These are phyloP conservation scores for Jordanella pulchra DNA, from an alignment of 2,797 vertebrate species.

Conservation along the genomic window DNA sequence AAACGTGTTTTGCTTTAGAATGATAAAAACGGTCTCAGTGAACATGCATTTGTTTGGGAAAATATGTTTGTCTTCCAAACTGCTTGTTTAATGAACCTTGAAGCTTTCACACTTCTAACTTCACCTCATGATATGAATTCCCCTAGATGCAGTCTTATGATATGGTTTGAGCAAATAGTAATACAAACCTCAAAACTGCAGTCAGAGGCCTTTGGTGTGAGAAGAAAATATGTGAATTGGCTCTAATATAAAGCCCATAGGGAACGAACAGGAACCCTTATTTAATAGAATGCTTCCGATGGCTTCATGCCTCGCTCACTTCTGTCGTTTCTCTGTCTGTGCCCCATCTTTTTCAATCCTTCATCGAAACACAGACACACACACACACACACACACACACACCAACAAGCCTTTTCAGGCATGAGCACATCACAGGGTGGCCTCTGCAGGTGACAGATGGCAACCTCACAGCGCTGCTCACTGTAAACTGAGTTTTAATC, in stretches of 20 bases:
- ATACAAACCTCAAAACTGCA: slow-evolving; percentile 54
- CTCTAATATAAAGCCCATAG: slow-evolving; percentile 36
- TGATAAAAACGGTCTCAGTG: slow-evolving; percentile 2
- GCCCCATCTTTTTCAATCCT: slow-evolving; percentile 32
- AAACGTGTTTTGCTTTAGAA: not conserved
- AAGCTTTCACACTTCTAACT: slow-evolving; percentile 22
- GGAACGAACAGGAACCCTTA: slow-evolving; percentile 37
- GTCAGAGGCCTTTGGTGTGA: slow-evolving; percentile 36
- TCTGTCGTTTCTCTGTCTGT: slow-evolving; percentile 35
- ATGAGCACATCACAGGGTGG: slow-evolving; percentile 81
- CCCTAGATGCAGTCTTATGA: slow-evolving; percentile 48
- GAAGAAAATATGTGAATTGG: slow-evolving; percentile 51
- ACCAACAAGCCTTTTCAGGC: slow-evolving; percentile 58
- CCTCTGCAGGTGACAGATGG: slow-evolving; percentile 89
- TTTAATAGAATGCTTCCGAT: slow-evolving; percentile 44
- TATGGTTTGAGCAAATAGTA: slow-evolving; percentile 58
- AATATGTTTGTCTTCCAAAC: slow-evolving; percentile 27
- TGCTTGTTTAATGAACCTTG: slow-evolving; percentile 41
- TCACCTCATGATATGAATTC: slow-evolving; percentile 39
- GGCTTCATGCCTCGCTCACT: slow-evolving; percentile 39
- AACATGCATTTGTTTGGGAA: slow-evolving; percentile 20
- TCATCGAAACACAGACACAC: slow-evolving; percentile 37
- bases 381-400: slow-evolving; percentile 18
- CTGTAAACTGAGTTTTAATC: slow-evolving; percentile 92
- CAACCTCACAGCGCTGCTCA: slow-evolving; percentile 84